Evolutionary conservation across 2,113 vertebrate species (phyloP), one percentile per base, ranked within the genome.

Genomic region (Tauraco erythrolophus): DNA sequence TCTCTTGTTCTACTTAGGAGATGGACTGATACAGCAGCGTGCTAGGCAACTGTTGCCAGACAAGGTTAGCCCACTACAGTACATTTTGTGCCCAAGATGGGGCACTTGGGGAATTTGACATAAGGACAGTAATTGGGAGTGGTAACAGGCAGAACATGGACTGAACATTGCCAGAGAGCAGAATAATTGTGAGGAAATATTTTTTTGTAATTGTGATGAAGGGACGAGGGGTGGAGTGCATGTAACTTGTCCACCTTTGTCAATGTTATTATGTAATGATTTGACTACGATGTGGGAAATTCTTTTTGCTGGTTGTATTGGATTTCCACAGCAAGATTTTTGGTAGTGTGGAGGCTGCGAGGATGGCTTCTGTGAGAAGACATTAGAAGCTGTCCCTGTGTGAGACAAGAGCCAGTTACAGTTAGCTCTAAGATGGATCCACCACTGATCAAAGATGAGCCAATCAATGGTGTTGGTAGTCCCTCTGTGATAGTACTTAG

Each of bases 281-380:
- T 82, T 69, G 4, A 74, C 24, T 50, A 78, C 5, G 5, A 4
- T 74, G 6, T 23, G 43, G 10, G 43, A 53, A 72, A 41, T 8
- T 71, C 1, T 18, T 83, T 83, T 91, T 84, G 3, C 3, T 33
- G 17, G 30, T 58, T 31, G 5, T 37, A 15, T 8, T 24, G 7
- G 1, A 10, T 51, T 76, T 58, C 13, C 15, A 28, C 17, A 6
- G 3, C 5, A 61, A 70, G 2, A 3, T 11, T 80, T 78, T 71
- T 48, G 9, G 4, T 31, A 62, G 10, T 1, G 0, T 1, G 1
- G 28, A 75, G 19, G 4, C 9, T 51, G 14, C 17, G 61, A 14
- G 14, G 19, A 5, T 61, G 35, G 3, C 3, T 84, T 66, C 78
- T 60, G 14, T 79, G 22, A 61, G 28, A 51, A 45, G 28, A 46